Conservation (phyloP, 2,797 vertebrate genomes). For the Esox masquinongy region DNA sequence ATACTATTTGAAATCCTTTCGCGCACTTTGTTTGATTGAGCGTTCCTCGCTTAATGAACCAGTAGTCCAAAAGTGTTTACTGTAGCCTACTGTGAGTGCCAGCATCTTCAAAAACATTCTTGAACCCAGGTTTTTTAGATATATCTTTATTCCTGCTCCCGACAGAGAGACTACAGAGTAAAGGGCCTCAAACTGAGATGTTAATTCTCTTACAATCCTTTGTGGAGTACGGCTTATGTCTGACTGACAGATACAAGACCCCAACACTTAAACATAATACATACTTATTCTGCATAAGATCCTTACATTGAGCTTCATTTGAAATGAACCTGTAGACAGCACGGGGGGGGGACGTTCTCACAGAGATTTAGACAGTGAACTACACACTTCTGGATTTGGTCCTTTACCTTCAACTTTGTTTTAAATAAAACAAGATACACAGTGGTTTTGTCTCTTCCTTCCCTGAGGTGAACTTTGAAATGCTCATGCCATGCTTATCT, state of each 20-base stretch:
- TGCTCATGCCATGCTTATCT: background rate
- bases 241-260: background rate
- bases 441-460: background rate
- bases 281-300: background rate
- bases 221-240: background rate
- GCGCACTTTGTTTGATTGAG: background rate
- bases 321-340: background rate
- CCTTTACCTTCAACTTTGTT: too few relatives aligned
- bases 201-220: conserved; percentile 1
- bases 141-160: conserved; percentile 21
- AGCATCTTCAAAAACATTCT: background rate
- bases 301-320: background rate
- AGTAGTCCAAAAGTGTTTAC: background rate
- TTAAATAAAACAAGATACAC: background rate
- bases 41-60: background rate
- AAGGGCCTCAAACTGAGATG: background rate
- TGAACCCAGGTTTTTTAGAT: conserved; percentile 21
- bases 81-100: background rate
- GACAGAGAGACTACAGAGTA: background rate
- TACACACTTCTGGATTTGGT: too few relatives aligned
- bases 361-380: too few relatives aligned
- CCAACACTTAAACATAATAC: background rate
- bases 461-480: background rate
- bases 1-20: background rate
- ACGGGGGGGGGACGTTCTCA: too few relatives aligned